phyloP scores from a whole-genome alignment of 2,888 invertebrate species.

The Lithodes maja region DNA sequence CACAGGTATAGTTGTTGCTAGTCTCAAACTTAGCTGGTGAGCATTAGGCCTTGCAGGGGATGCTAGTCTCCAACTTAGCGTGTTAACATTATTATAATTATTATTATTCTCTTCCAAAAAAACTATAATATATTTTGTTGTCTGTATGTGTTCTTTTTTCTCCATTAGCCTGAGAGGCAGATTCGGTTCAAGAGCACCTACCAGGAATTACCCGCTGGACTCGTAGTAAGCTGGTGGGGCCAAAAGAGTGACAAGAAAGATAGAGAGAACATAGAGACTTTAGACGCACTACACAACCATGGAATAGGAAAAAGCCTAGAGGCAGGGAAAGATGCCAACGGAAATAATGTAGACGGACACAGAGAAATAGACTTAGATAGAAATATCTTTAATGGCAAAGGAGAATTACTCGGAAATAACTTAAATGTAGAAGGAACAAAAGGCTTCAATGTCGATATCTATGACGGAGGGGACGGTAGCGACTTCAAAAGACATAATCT shows the following conservation, averaged over 20 bases:
- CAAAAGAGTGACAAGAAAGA: neutral
- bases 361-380: too few relatives aligned
- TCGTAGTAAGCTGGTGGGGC: slow-evolving; percentile 2
- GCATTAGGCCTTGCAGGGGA: too few relatives aligned
- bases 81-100: too few relatives aligned
- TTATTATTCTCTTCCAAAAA: too few relatives aligned
- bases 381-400: neutral
- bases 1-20: too few relatives aligned
- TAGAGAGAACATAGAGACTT: neutral
- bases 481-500: neutral
- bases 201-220: neutral
- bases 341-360: too few relatives aligned
- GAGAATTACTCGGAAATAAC: neutral
- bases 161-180: neutral
- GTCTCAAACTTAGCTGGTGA: too few relatives aligned
- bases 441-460: neutral
- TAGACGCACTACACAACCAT: neutral
- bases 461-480: neutral
- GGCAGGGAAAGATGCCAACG: neutral
- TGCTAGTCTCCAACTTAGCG: too few relatives aligned
- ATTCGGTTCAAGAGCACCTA: slow-evolving; percentile 4
- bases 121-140: too few relatives aligned
- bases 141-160: neutral
- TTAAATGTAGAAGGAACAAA: neutral
- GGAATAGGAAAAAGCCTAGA: neutral